These are phyloP conservation scores for Cosmia trapezina DNA, from an alignment of 2,888 invertebrate species.

Conservation along the genomic window DNA sequence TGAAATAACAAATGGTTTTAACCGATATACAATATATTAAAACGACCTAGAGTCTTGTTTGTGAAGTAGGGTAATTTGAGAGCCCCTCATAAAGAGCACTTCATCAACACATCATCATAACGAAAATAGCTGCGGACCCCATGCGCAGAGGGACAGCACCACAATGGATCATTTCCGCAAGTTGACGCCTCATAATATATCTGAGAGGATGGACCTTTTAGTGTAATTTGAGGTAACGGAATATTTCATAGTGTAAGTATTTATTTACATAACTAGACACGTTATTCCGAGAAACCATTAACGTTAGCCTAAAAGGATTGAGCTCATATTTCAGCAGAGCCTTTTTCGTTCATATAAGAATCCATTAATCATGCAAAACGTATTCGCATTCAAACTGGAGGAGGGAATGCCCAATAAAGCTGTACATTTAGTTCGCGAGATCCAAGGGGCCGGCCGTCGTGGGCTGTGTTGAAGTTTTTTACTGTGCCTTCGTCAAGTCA, in stretches of 20 bases:
- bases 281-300: constrained; percentile 50
- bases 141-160: constrained; percentile 75
- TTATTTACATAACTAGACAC: constrained; percentile 48
- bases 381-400: constrained; percentile 44
- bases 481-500: constrained; percentile 81
- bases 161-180: constrained; percentile 87
- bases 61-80: constrained; percentile 70
- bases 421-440: constrained; percentile 69
- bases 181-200: constrained; percentile 80
- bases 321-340: constrained; percentile 31
- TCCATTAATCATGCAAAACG: constrained; percentile 47
- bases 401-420: constrained; percentile 69
- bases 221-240: constrained; percentile 68
- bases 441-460: constrained; percentile 67
- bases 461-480: constrained; percentile 80
- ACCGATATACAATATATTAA: constrained; percentile 49
- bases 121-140: constrained; percentile 82
- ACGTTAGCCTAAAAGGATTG: constrained; percentile 52
- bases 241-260: constrained; percentile 52
- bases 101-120: constrained; percentile 80
- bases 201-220: constrained; percentile 74
- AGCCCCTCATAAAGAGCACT: constrained; percentile 78
- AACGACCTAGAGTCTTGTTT: constrained; percentile 56
- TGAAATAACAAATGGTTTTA: constrained; percentile 22
- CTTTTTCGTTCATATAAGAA: constrained; percentile 40